Evolutionary conservation across 2,797 vertebrate species (phyloP), one percentile per base, ranked within the genome.

Genomic region (Acipenser transmontanus): DNA sequence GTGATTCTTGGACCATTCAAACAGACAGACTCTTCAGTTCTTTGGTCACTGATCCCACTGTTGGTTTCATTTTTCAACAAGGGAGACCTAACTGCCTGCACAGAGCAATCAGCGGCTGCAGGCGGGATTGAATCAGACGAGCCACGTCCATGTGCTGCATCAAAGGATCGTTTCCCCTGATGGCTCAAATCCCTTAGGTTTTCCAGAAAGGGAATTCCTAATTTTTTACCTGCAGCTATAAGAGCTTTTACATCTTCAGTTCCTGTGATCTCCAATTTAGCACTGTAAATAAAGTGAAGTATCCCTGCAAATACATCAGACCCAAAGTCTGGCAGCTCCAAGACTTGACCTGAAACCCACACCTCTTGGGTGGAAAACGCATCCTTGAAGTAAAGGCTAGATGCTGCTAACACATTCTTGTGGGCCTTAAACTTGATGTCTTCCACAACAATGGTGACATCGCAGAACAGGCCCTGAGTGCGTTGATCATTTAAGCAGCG

Each of bases 351-450:
- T 7, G 94, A 92, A 76, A 88, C 91, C 74, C 90, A 93, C 66
- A 91, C 88, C 7, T 93, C 91, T 49, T 90, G 87, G 64, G 90
- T 87, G 69, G 91, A 94, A 71, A 99, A 92, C 70, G 93, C 93
- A 50, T 93, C 96, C 75, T 91, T 94, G 74, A 99, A 99, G 85
- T 97, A 99, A 68, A 95, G 91, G 61, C 97, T 98, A 66, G 95
- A 95, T 68, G 97, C 97, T 66, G 96, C 97, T 79, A 99, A 84
- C 71, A 99, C 91, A 80, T 99, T 99, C 79, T 91, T 94, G 73
- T 99, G 97, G 65, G 97, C 97, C 76, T 91, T 94, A 81, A 99
- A 99, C 81, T 99, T 99, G 60, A 96, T 95, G 69, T 99, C 97
- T 80, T 97, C 97, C 79, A 99, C 97, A 14, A 99, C 96, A 66